Evolutionary conservation across 2,113 vertebrate genomes (phyloP), one percentile per base, ranked within the genome.

Genomic region (Entomyzon cyanotis): DNA sequence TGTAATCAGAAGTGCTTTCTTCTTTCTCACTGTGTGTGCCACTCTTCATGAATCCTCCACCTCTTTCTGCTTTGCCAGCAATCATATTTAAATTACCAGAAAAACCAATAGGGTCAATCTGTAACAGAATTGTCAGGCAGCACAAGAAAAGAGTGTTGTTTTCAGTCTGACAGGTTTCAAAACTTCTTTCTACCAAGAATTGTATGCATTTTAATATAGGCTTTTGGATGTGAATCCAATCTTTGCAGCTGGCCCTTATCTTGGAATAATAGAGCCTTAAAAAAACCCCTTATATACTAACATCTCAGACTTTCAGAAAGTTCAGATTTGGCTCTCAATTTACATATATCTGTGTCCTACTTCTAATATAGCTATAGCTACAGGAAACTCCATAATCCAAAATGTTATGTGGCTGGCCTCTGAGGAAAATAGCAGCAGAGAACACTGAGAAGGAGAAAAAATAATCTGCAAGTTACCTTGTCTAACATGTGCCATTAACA

Each of bases 121-220:
- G 89, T 95, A 94, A 92, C 92, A 65, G 87, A 92, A 87, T 94
- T 96, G 96, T 95, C 93, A 94, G 77, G 92, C 86, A 87, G 84
- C 44, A 64, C 90, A 97, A 95, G 97, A 93, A 96, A 96, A 96
- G 82, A 89, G 71, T 92, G 85, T 95, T 97, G 94, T 97, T 97
- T 93, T 96, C 78, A 94, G 77, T 55, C 86, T 93, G 68, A 94
- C 94, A 90, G 87, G 81, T 96, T 97, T 96, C 92, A 95, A 97
- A 97, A 94, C 85, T 89, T 92, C 75, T 96, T 97, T 94, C 89
- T 96, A 97, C 64, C 76, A 53, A 91, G 85, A 97, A 95, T 70
- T 92, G 86, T 97, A 95, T 97, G 95, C 94, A 96, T 97, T 97
- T 97, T 94, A 97, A 97, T 96, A 94, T 59, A 89, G 55, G 70